phyloP scores from a whole-genome alignment of 2,113 vertebrate species.

The Bujurquina vittata region DNA sequence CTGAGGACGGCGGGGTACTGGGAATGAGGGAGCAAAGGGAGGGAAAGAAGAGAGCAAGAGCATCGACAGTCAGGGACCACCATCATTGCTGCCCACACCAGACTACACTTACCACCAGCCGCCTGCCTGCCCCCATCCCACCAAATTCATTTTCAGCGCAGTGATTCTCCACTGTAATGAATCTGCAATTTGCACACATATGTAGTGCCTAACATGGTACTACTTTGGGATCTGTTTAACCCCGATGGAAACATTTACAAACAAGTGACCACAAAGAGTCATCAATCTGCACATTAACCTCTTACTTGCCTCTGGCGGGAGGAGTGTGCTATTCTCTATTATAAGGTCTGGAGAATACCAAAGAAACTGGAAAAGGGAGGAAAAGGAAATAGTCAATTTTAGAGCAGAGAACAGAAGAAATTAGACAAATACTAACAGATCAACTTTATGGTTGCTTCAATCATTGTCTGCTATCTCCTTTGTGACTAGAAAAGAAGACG shows the following conservation, averaged over 20 bases:
- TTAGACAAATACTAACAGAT: conserved; percentile 48
- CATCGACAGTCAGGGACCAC: conserved; percentile 79
- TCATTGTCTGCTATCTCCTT: conserved; percentile 22
- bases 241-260: conserved; percentile 83
- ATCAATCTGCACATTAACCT: conserved; percentile 75
- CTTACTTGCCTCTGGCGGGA: conserved; percentile 54
- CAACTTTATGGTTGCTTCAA: conserved; percentile 42
- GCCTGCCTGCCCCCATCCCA: conserved; percentile 58
- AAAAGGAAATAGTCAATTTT: conserved; percentile 57
- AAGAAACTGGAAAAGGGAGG: conserved; percentile 46
- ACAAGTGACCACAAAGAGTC: conserved; percentile 77
- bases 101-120: conserved; percentile 68
- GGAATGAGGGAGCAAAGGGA: conserved; percentile 59
- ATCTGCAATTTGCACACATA: conserved; percentile 80
- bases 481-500: conserved; percentile 16
- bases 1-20: conserved; percentile 71
- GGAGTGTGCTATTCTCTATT: conserved; percentile 65
- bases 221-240: conserved; percentile 69
- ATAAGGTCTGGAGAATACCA: conserved; percentile 64
- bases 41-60: conserved; percentile 53
- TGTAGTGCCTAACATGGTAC: conserved; percentile 68
- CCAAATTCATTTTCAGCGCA: conserved; percentile 76
- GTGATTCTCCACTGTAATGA: conserved; percentile 75
- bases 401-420: conserved; percentile 47
- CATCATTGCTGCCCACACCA: conserved; percentile 80